phyloP scores from a whole-genome alignment of 2,888 invertebrate genomes.

The Hypercompe scribonia region DNA sequence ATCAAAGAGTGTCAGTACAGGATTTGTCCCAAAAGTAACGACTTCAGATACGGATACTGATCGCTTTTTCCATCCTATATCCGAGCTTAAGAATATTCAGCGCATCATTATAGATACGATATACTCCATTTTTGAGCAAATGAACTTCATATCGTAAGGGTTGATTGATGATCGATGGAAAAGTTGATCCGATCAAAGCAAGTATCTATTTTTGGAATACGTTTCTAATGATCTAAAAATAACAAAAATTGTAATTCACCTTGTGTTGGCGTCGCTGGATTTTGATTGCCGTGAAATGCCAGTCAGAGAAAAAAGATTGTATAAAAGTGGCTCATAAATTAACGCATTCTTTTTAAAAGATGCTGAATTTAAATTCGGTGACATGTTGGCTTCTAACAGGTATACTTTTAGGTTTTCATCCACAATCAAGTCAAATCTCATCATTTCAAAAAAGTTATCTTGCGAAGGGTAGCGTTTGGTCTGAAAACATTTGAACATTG shows the following conservation, averaged over 20 bases:
- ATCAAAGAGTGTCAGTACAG: too few relatives aligned
- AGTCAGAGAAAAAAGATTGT: constrained; percentile 92
- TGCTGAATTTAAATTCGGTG: constrained; percentile 97
- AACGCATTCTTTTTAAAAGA: constrained; percentile 95
- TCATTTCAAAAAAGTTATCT: constrained; percentile 96
- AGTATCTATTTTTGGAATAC: neutral
- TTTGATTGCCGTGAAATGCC: constrained; percentile 86
- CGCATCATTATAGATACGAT: too few relatives aligned
- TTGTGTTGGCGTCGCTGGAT: constrained; percentile 47
- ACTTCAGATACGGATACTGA: neutral
- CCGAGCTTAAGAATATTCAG: too few relatives aligned
- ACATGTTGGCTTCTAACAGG: constrained; percentile 99
- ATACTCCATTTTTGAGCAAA: neutral
- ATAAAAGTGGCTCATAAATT: constrained; percentile 97
- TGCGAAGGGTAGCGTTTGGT: constrained; percentile 81
- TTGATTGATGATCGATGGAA: neutral
- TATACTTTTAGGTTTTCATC: constrained; percentile 95
- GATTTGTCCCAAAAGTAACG: neutral
- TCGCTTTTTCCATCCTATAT: neutral
- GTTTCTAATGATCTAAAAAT: neutral
- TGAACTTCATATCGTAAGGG: neutral
- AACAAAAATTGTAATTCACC: constrained; percentile 29
- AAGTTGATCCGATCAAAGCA: neutral
- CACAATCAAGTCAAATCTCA: constrained; percentile 97
- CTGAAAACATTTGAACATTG: constrained; percentile 55